Percentiles rank a stretch among this genome's conserved stretches.
phyloP scores from a whole-genome alignment of 2,888 invertebrate genomes.

The Torymus texanus region DNA sequence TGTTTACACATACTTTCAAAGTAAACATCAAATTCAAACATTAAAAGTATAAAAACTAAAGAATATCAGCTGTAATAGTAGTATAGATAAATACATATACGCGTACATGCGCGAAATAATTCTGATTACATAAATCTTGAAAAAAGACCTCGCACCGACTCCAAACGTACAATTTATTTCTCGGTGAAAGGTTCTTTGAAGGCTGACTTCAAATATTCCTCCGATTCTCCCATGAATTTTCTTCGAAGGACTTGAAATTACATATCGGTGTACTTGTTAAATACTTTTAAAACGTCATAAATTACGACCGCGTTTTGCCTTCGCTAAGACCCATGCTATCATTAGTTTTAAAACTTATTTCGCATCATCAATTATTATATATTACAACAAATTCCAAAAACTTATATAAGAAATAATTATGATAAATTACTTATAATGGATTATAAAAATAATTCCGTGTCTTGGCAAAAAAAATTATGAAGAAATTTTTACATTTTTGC shows the following conservation, averaged over 20 bases:
- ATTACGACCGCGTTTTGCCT: neutral
- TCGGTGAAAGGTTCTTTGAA: constrained; percentile 32
- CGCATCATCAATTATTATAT: too few species aligned
- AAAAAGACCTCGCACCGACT: constrained; percentile 17
- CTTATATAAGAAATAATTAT: too few species aligned
- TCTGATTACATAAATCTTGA: constrained; percentile 31
- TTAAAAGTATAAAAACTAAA: neutral
- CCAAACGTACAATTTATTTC: constrained; percentile 4
- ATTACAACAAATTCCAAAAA: too few species aligned
- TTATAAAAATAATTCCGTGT: too few species aligned
- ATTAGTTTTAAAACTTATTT: neutral
- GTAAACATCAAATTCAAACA: neutral
- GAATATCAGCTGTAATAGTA: neutral
- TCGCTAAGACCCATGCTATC: neutral
- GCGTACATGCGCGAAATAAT: constrained; percentile 2
- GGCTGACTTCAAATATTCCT: constrained; percentile 20
- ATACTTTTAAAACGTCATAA: neutral
- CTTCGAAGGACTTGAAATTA: neutral
- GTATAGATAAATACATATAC: neutral
- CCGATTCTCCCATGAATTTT: constrained; percentile 5
- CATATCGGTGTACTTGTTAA: constrained; percentile 4
- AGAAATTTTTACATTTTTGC: too few species aligned
- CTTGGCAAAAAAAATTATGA: too few species aligned
- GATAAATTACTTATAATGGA: too few species aligned
- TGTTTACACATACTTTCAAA: constrained; percentile 1